phyloP scores from a whole-genome alignment of 2,797 vertebrate species.

The Leuciscus waleckii region DNA sequence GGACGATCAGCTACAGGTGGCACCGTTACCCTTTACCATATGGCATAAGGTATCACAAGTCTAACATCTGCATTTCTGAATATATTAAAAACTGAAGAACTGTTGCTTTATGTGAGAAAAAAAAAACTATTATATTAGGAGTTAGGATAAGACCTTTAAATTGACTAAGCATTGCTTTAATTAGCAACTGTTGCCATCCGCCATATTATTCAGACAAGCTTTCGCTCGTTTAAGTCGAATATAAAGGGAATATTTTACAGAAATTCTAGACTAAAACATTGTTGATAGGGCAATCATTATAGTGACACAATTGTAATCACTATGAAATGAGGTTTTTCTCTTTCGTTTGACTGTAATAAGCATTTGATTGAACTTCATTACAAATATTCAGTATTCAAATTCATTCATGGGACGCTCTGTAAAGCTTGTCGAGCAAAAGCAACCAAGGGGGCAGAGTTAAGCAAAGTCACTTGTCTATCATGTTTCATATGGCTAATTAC shows the following conservation, averaged over 20 bases:
- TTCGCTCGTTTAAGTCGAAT: background rate
- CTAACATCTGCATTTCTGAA: background rate
- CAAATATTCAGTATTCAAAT: background rate
- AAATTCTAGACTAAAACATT: background rate
- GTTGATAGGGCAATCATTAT: background rate
- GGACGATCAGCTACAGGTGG: slow-evolving; percentile 34
- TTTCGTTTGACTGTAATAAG: background rate
- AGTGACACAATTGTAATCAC: background rate
- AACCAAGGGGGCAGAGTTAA: background rate
- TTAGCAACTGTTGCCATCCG: background rate
- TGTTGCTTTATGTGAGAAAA: background rate
- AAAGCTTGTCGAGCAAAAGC: background rate
- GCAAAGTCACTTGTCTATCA: background rate
- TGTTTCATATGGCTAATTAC: background rate
- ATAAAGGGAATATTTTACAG: background rate
- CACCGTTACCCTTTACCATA: background rate
- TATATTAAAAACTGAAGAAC: background rate
- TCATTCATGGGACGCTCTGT: background rate
- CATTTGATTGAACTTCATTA: background rate
- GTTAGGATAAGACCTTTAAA: background rate
- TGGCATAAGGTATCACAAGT: background rate
- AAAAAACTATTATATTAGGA: background rate
- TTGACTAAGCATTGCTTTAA: background rate
- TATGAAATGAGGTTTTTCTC: background rate
- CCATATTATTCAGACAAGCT: background rate